Conservation (phyloP, 2,888 invertebrate genomes). For the Argyresthia goedartella region DNA sequence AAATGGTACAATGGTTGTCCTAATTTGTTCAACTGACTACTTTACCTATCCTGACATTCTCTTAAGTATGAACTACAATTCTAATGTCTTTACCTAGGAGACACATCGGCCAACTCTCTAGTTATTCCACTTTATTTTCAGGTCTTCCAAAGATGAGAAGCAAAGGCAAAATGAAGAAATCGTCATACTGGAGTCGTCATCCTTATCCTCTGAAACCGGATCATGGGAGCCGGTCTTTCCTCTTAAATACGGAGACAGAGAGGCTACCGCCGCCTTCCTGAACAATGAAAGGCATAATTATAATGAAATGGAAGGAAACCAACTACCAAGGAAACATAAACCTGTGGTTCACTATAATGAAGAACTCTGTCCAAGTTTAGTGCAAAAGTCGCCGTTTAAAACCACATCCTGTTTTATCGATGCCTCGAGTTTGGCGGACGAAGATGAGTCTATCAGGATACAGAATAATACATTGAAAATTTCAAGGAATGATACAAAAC, state of each 20-base stretch:
- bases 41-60: too few relatives aligned
- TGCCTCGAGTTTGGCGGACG: conserved; percentile 81
- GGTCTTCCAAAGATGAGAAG: conserved; percentile 68
- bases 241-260: conserved; percentile 43
- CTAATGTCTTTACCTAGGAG: too few relatives aligned
- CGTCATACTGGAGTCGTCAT: conserved; percentile 73
- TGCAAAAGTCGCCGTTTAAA: conserved; percentile 32
- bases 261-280: conserved; percentile 52
- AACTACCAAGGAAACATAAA: not conserved
- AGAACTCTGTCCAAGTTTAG: conserved; percentile 38
- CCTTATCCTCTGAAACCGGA: conserved; percentile 74
- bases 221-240: conserved; percentile 76
- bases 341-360: conserved; percentile 28
- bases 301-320: conserved; percentile 23
- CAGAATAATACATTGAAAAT: conserved; percentile 7
- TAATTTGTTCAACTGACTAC: too few relatives aligned
- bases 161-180: conserved; percentile 74
- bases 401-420: conserved; percentile 78
- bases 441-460: conserved; percentile 46
- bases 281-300: conserved; percentile 39
- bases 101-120: too few relatives aligned
- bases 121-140: conserved; percentile 14
- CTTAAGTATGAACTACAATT: too few relatives aligned
- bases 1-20: too few relatives aligned
- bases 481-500: conserved; percentile 8